Percentiles rank a stretch among this genome's conserved stretches.
These are phyloP conservation scores for Prenolepis imparis DNA, from an alignment of 2,888 invertebrate species.

Conservation along the genomic window DNA sequence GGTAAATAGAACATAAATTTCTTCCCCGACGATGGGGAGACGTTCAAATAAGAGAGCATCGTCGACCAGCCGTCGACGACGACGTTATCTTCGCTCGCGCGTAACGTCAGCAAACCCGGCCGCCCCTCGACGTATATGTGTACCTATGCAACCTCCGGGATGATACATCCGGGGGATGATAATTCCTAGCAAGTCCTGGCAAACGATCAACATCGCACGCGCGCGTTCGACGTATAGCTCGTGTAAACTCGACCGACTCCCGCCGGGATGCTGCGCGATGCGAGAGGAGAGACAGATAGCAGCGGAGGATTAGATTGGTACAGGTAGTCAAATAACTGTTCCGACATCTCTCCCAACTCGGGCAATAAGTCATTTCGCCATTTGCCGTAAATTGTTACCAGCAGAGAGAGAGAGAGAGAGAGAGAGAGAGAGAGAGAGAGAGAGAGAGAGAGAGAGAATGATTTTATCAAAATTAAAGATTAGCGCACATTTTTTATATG, in stretches of 20 bases:
- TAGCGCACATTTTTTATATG: not conserved
- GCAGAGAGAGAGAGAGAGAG: not conserved
- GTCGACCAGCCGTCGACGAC: slow-evolving; percentile 60
- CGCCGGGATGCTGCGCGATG: slow-evolving; percentile 54
- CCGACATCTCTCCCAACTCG: slow-evolving; percentile 65
- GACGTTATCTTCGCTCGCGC: slow-evolving; percentile 67
- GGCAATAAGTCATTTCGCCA: slow-evolving; percentile 69
- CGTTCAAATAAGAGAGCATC: slow-evolving; percentile 63
- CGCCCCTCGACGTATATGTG: not conserved
- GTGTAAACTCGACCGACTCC: slow-evolving; percentile 74
- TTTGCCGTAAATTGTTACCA: slow-evolving; percentile 41
- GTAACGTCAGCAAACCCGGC: slow-evolving; percentile 68
- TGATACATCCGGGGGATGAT: slow-evolving; percentile 74
- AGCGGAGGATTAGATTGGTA: slow-evolving; percentile 69
- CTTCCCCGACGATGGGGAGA: slow-evolving; percentile 54
- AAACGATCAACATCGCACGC: slow-evolving; percentile 78
- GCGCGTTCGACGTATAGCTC: slow-evolving; percentile 69
- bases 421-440: not conserved
- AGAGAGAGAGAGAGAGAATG: not conserved
- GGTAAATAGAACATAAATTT: slow-evolving; percentile 59
- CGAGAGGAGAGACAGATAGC: slow-evolving; percentile 54
- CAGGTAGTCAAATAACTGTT: slow-evolving; percentile 76
- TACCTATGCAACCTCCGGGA: slow-evolving; percentile 55
- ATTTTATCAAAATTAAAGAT: slow-evolving; percentile 21
- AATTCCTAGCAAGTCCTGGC: slow-evolving; percentile 76